phyloP scores from a whole-genome alignment of 2,888 invertebrate genomes.

The Amblyjoppa proteus region DNA sequence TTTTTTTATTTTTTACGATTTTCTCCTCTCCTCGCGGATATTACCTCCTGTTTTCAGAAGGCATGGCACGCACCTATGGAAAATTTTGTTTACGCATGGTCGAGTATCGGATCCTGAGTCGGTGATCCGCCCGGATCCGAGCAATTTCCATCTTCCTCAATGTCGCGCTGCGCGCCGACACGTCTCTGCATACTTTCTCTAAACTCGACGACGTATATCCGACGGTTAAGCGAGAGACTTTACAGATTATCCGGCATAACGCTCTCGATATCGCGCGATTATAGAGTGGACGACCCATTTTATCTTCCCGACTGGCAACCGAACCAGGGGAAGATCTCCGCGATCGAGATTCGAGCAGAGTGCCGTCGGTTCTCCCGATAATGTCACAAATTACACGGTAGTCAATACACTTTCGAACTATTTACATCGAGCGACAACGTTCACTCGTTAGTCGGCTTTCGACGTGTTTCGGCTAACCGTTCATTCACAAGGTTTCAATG shows the following conservation, averaged over 20 bases:
- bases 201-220: conserved; percentile 38
- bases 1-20: background rate
- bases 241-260: conserved; percentile 49
- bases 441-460: conserved; percentile 14
- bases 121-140: conserved; percentile 65
- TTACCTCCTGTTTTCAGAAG: conserved; percentile 7
- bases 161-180: conserved; percentile 47
- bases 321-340: conserved; percentile 36
- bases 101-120: conserved; percentile 45
- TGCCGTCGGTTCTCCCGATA: conserved; percentile 49
- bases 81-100: conserved; percentile 64
- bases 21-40: conserved; percentile 15
- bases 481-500: conserved; percentile 6
- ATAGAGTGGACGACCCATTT: conserved; percentile 66
- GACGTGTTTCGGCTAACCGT: background rate
- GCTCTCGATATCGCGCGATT: conserved; percentile 65
- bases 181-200: conserved; percentile 60
- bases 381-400: conserved; percentile 51
- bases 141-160: conserved; percentile 69
- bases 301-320: conserved; percentile 24
- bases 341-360: conserved; percentile 58
- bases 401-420: conserved; percentile 64
- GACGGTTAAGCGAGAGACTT: conserved; percentile 47
- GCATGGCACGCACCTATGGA: conserved; percentile 35
- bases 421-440: conserved; percentile 35